phyloP scores from a whole-genome alignment of 2,888 invertebrate species.

The Pyrrhia umbra region DNA sequence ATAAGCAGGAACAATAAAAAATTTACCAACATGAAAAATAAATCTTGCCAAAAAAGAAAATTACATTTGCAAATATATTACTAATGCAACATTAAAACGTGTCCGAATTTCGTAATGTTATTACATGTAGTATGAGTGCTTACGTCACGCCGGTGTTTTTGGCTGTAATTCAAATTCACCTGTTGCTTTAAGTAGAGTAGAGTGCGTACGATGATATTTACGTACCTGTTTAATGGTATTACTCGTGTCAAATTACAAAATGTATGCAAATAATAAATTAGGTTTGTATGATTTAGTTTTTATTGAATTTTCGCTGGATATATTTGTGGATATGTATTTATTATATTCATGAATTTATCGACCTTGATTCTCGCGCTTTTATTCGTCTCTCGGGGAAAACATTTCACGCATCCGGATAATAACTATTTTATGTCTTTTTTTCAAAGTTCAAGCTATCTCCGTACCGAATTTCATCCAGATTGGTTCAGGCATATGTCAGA shows the following conservation, averaged over 20 bases:
- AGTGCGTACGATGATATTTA: constrained; percentile 45
- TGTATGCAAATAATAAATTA: constrained; percentile 38
- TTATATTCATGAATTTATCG: too few species aligned
- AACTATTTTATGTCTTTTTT: too few species aligned
- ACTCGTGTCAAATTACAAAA: constrained; percentile 45
- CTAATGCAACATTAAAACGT: constrained; percentile 36
- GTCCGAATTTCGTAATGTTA: constrained; percentile 20
- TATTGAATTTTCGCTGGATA: not conserved
- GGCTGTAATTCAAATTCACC: constrained; percentile 52
- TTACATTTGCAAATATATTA: constrained; percentile 2
- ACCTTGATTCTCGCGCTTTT: too few species aligned
- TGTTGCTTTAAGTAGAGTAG: constrained; percentile 50
- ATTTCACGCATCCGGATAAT: too few species aligned
- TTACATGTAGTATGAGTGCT: constrained; percentile 31
- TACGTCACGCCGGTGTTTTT: constrained; percentile 40
- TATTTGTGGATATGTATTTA: not conserved
- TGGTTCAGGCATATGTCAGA: too few species aligned
- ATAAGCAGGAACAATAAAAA: too few species aligned
- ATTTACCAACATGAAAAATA: too few species aligned
- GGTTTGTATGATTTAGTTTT: too few species aligned
- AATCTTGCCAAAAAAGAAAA: too few species aligned
- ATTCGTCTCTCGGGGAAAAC: too few species aligned
- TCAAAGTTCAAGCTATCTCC: too few species aligned
- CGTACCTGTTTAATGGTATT: constrained; percentile 42
- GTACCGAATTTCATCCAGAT: too few species aligned